phyloP scores from a whole-genome alignment of 2,113 vertebrate genomes.

The Laticauda laticaudata region DNA sequence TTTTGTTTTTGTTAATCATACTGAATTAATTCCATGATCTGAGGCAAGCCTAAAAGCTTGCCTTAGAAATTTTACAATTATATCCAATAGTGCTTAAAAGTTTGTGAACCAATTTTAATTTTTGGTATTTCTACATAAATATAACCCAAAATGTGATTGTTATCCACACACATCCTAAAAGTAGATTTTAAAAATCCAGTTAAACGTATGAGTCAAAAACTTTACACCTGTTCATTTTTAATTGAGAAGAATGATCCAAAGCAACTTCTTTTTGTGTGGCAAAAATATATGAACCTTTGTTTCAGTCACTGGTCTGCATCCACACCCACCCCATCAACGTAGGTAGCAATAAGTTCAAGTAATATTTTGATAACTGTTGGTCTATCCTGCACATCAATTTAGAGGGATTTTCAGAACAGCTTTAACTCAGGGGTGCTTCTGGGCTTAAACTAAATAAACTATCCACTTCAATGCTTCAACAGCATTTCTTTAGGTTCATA shows the following conservation, averaged over 20 bases:
- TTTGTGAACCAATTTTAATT: not conserved
- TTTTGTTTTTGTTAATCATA: conserved; percentile 40
- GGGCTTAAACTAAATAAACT: not conserved
- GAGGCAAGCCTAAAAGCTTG: conserved; percentile 46
- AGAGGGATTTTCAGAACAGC: not conserved
- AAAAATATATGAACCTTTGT: not conserved
- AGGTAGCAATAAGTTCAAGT: not conserved
- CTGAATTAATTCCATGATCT: conserved; percentile 64
- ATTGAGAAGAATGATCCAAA: not conserved
- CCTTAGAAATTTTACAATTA: conserved; percentile 49
- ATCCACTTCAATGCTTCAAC: not conserved
- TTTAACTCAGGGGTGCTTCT: not conserved
- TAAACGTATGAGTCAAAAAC: not conserved
- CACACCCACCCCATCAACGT: not conserved
- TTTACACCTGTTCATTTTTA: not conserved
- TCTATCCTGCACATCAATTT: not conserved
- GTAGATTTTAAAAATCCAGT: not conserved
- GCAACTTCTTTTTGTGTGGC: not conserved
- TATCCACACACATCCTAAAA: not conserved
- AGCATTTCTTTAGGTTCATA: not conserved
- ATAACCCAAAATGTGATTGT: not conserved
- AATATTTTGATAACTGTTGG: not conserved
- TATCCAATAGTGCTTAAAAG: conserved; percentile 31
- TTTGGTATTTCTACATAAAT: not conserved
- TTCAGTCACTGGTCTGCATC: not conserved